These are phyloP conservation scores for Aphrophora alni DNA, from an alignment of 2,888 invertebrate species.

Conservation along the genomic window DNA sequence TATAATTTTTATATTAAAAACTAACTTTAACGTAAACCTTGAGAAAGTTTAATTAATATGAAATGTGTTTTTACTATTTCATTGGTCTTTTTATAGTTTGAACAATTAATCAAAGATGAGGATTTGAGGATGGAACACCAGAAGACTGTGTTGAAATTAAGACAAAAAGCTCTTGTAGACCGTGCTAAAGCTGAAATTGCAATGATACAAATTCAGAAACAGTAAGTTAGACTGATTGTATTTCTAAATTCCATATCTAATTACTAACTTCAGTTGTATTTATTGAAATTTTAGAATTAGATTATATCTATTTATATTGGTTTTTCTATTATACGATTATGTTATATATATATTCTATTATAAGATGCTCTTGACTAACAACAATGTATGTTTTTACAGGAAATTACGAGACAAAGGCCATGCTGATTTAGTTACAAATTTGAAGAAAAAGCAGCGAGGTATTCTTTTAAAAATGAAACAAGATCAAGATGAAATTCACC, in stretches of 20 bases:
- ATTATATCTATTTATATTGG: too few species aligned
- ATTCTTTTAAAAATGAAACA: conserved; percentile 69
- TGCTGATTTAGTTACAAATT: conserved; percentile 63
- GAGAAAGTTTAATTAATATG: too few species aligned
- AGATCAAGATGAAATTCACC: conserved; percentile 71
- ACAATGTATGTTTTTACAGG: conserved; percentile 50
- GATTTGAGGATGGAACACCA: conserved; percentile 70
- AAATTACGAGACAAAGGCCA: conserved; percentile 64
- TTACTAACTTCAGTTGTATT: too few species aligned
- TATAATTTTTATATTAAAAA: too few species aligned
- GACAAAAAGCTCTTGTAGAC: conserved; percentile 71
- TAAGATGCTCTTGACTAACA: too few species aligned
- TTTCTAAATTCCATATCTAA: too few species aligned
- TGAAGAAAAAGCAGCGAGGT: conserved; percentile 72
- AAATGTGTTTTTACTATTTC: too few species aligned
- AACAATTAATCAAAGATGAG: conserved; percentile 71
- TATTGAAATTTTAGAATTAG: too few species aligned
- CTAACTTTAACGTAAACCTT: too few species aligned
- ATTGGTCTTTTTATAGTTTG: conserved; percentile 60
- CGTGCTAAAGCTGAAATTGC: conserved; percentile 69
- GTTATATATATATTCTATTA: too few species aligned
- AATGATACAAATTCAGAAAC: conserved; percentile 71
- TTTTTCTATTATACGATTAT: too few species aligned
- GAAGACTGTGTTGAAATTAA: conserved; percentile 67
- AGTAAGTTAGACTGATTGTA: conserved; percentile 49